Percentiles rank a stretch among this genome's conserved stretches.
phyloP scores from a whole-genome alignment of 2,888 invertebrate species.

The Agrotis clavis region DNA sequence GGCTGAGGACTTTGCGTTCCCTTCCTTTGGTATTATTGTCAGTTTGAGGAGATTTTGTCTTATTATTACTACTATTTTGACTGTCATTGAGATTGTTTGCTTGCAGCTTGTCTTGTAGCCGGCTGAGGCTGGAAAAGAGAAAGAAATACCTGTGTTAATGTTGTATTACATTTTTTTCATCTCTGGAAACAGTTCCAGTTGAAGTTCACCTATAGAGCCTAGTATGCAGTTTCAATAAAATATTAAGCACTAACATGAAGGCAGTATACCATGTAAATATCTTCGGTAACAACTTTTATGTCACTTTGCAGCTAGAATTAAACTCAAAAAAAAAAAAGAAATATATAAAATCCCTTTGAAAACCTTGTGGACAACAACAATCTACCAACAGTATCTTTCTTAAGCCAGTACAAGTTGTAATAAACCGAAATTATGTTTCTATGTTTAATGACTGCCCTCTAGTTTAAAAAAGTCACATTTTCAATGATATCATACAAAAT shows the following conservation, averaged over 20 bases:
- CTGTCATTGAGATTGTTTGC: constrained; percentile 85
- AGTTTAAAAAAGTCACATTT: not conserved
- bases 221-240: not conserved
- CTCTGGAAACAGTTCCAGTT: not conserved
- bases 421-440: not conserved
- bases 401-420: not conserved
- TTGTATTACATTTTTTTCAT: not conserved
- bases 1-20: constrained; percentile 84
- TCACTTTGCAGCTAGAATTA: not conserved
- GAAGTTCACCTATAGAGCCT: no score
- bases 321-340: no score
- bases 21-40: constrained; percentile 83
- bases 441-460: not conserved
- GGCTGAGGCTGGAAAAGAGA: constrained; percentile 80
- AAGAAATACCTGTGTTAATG: not conserved
- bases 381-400: no score
- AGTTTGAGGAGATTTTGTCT: constrained; percentile 77
- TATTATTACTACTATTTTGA: constrained; percentile 78
- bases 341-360: no score
- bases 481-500: not conserved
- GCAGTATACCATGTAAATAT: not conserved
- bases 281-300: not conserved
- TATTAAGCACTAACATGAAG: not conserved
- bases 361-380: no score
- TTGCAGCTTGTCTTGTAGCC: constrained; percentile 87